Evolutionary conservation across 1,140 invertebrate species (phyloP), one percentile per base, ranked within the genome.

Genomic region (Drosophila carrolli): DNA sequence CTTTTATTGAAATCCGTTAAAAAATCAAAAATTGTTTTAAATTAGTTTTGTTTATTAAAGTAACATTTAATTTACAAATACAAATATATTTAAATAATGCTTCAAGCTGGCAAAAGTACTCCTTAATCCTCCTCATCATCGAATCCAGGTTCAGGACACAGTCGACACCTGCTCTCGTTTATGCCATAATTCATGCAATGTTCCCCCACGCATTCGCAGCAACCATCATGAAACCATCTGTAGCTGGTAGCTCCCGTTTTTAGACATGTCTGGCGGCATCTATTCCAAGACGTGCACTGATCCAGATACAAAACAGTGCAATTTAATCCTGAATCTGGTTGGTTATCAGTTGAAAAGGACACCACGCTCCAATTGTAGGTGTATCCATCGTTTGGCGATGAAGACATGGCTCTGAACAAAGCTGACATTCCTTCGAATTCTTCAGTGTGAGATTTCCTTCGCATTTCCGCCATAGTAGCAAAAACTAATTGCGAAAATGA

Each of bases 141-240:
- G 13, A 65, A 40, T 19, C 54, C 57, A 4, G 70, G 58, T 19
- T 86, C 83, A 23, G 83, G 82, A n/a, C 82, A 88, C n/a, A 75
- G 47, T 6, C 65, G 73, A 40, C 82, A 86, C 51, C 70, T 68
- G 16, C 83, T 86, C 23, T 88, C 83, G 23, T 86, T 86, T 13
- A 79, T 32, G 96, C 61, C 58, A 96, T 93, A 93, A 95, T 85
- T 95, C 95, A 11, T 93, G 94, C 56, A 94, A 93, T 80, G 94
- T 59, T 96, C 95, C 5, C 97, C 97, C 66, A 99, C 94, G 92
- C 98, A 99, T 92, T 98, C 96, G 93, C 98, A 99, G 84, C 98
- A 99, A 1, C 97, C 97, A 91, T 98, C 96, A 91, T 98, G 97
- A 92, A 98, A 99, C 97, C 97, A 98, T 84, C 98, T 75, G 40